Evolutionary conservation across 2,797 vertebrate species (phyloP).

Genomic region (Amazona ochrocephala): DNA sequence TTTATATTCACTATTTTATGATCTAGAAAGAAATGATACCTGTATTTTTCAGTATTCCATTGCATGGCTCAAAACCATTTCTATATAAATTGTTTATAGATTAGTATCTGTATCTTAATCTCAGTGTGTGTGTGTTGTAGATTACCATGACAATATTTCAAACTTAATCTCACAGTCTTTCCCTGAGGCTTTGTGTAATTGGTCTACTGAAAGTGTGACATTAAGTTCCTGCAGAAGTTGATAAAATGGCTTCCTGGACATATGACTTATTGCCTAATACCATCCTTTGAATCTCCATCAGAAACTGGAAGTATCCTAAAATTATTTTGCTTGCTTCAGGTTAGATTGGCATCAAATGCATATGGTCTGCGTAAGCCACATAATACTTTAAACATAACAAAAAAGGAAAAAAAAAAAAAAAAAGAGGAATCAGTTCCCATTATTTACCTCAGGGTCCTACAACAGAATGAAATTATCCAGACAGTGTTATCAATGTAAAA

Average conservation of each 20-base stretch:
- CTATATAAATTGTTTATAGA: neutral
- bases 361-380: neutral
- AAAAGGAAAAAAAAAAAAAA: neutral
- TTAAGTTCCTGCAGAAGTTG: neutral
- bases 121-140: neutral
- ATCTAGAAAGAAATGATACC: neutral
- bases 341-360: neutral
- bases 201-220: neutral
- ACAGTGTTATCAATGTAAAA: neutral
- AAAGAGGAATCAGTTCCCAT: neutral
- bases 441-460: neutral
- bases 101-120: neutral
- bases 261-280: neutral
- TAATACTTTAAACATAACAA: neutral
- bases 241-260: neutral
- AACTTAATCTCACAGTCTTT: neutral
- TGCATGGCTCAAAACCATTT: neutral
- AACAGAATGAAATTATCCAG: neutral
- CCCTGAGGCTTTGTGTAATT: neutral
- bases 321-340: neutral
- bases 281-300: neutral
- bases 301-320: neutral
- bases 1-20: neutral
- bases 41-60: neutral
- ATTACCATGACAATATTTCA: neutral